phyloP scores from a whole-genome alignment of 2,888 invertebrate genomes.

The Adelognathus sp. region DNA sequence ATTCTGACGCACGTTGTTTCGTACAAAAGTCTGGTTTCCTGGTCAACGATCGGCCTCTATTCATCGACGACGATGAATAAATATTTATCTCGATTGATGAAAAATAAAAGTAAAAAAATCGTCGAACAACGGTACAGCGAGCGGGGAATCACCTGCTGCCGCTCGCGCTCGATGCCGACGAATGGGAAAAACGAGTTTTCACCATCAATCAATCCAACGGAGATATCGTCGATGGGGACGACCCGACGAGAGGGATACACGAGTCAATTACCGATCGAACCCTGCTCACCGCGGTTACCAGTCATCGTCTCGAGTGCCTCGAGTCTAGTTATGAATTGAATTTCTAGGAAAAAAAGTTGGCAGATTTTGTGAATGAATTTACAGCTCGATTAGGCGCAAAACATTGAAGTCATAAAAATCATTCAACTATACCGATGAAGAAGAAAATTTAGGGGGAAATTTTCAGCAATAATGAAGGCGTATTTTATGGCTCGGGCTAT shows the following conservation, averaged over 20 bases:
- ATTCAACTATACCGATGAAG: too few species aligned
- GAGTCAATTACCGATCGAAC: neutral
- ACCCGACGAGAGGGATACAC: conserved; percentile 37
- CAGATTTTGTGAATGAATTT: neutral
- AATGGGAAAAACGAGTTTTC: conserved; percentile 50
- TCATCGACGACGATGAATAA: neutral
- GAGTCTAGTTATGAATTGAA: neutral
- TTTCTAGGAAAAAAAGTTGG: neutral
- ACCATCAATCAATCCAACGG: conserved; percentile 17
- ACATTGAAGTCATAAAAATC: too few species aligned
- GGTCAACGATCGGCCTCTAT: conserved; percentile 62
- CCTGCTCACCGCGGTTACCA: neutral
- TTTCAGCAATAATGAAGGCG: too few species aligned
- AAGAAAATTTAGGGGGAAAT: too few species aligned
- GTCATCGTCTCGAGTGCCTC: neutral
- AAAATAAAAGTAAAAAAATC: neutral
- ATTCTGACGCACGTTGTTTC: conserved; percentile 3
- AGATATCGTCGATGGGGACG: conserved; percentile 54
- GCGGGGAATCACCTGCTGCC: conserved; percentile 1
- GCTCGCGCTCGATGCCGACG: conserved; percentile 59
- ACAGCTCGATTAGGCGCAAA: too few species aligned
- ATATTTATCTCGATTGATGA: neutral
- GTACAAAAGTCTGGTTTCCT: conserved; percentile 60
- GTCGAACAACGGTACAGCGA: neutral
- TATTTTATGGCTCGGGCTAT: too few species aligned